Conservation (phyloP, 1,140 invertebrate species). For the Andrena cerasifolii region DNA sequence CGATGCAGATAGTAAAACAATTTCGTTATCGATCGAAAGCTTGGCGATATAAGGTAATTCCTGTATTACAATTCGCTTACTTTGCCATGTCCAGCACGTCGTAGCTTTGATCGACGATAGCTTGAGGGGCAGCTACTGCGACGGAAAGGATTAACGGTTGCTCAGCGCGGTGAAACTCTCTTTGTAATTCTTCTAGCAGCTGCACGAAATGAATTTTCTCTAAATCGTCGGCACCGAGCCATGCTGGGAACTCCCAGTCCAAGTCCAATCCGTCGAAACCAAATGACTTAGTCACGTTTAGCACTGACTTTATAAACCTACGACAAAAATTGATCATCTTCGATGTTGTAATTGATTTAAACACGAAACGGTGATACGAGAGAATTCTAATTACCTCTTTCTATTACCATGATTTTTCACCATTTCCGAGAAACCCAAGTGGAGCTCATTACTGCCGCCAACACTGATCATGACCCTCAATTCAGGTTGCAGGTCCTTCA, state of each 20-base stretch:
- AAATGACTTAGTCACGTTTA: slow-evolving; percentile 84
- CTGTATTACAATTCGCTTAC: slow-evolving; percentile 79
- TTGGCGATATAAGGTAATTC: not conserved
- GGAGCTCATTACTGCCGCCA: slow-evolving; percentile 85
- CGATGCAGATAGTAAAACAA: no score
- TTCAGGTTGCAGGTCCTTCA: slow-evolving; percentile 86
- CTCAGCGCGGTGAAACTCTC: slow-evolving; percentile 84
- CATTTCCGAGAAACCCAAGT: slow-evolving; percentile 87
- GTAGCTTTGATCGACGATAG: slow-evolving; percentile 89
- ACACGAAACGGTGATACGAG: slow-evolving; percentile 16
- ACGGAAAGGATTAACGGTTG: slow-evolving; percentile 86
- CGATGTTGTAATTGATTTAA: not conserved
- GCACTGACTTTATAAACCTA: slow-evolving; percentile 87
- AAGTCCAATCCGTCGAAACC: slow-evolving; percentile 91
- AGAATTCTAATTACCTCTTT: slow-evolving; percentile 80
- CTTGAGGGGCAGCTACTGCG: slow-evolving; percentile 89
- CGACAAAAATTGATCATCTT: not conserved
- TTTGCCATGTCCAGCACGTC: slow-evolving; percentile 89
- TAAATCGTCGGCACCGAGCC: slow-evolving; percentile 75
- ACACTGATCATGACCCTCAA: slow-evolving; percentile 91
- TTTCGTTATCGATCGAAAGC: not conserved
- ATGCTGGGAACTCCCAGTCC: slow-evolving; percentile 93
- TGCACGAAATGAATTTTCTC: slow-evolving; percentile 88
- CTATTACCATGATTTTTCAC: slow-evolving; percentile 86
- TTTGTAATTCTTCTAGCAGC: slow-evolving; percentile 87